Percentiles rank a stretch among this genome's conserved stretches.
Evolutionary conservation across 2,888 invertebrate genomes (phyloP).

Genomic region (Agrochola circellaris): DNA sequence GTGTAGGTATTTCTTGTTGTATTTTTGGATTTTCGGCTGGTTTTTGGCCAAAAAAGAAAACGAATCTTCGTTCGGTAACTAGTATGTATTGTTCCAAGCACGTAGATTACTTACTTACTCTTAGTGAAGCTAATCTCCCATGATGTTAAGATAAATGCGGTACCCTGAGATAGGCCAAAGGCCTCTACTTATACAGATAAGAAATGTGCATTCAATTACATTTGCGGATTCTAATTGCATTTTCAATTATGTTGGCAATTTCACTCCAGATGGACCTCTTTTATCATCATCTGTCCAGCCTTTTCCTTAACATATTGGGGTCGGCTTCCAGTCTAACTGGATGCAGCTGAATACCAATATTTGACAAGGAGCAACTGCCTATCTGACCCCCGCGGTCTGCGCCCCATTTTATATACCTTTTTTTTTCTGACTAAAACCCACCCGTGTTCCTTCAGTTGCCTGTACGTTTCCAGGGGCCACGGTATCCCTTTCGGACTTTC

Average conservation of each 20-base stretch:
- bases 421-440: no score
- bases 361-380: not conserved
- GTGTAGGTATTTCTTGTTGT: no score
- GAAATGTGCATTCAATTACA: not conserved
- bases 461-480: no score
- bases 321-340: not conserved
- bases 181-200: constrained; percentile 3
- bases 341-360: not conserved
- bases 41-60: no score
- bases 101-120: no score
- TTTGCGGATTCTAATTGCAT: not conserved
- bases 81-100: not conserved
- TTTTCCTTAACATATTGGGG: not conserved
- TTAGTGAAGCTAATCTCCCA: not conserved
- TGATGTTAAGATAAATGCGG: not conserved
- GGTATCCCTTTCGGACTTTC: no score
- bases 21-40: no score
- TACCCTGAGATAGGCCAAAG: not conserved
- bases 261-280: not conserved
- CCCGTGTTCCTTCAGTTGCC: no score
- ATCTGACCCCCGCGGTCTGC: not conserved
- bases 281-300: no score
- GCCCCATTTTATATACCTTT: no score
- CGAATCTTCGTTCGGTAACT: no score
- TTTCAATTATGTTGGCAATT: not conserved